These are phyloP conservation scores for Pyxicephalus adspersus DNA, from an alignment of 2,113 vertebrate genomes.

Conservation along the genomic window DNA sequence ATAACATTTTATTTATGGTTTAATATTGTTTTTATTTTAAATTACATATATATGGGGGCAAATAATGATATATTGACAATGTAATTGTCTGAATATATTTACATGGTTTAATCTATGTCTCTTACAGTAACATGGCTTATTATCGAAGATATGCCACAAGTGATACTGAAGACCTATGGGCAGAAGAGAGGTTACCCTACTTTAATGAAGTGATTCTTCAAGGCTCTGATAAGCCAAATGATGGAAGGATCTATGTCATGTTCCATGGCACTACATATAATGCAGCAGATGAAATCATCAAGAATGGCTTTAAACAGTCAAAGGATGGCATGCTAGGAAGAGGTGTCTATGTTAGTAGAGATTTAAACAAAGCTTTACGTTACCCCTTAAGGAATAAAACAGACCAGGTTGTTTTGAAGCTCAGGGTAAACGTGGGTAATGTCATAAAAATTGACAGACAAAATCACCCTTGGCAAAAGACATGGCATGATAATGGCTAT, in stretches of 20 bases:
- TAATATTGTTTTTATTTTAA: too few relatives aligned
- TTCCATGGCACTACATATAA: slow-evolving; percentile 30
- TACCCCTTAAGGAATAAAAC: slow-evolving; percentile 1
- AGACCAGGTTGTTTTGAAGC: slow-evolving; percentile 32
- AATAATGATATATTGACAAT: too few relatives aligned
- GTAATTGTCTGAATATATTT: too few relatives aligned
- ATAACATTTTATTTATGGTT: too few relatives aligned
- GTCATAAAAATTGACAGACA: slow-evolving; percentile 36
- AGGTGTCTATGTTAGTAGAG: slow-evolving; percentile 42
- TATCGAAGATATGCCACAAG: too few relatives aligned
- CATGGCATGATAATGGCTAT: slow-evolving; percentile 47
- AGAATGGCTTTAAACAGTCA: slow-evolving; percentile 22
- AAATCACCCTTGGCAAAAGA: slow-evolving; percentile 17
- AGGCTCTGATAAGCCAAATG: not conserved
- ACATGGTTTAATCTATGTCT: too few relatives aligned
- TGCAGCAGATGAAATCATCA: not conserved
- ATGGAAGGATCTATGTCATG: slow-evolving; percentile 15
- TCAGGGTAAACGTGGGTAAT: slow-evolving; percentile 29
- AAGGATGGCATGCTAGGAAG: slow-evolving; percentile 22
- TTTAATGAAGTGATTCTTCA: not conserved
- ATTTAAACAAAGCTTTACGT: slow-evolving; percentile 8
- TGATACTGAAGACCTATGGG: not conserved
- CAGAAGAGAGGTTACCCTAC: not conserved
- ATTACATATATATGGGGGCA: too few relatives aligned
- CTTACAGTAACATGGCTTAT: too few relatives aligned